A percentile compares a stretch with the other conserved stretches of the same genome.
These are phyloP conservation scores for Dipodomys spectabilis DNA, from an alignment of 2,113 vertebrate species.

Conservation along the genomic window DNA sequence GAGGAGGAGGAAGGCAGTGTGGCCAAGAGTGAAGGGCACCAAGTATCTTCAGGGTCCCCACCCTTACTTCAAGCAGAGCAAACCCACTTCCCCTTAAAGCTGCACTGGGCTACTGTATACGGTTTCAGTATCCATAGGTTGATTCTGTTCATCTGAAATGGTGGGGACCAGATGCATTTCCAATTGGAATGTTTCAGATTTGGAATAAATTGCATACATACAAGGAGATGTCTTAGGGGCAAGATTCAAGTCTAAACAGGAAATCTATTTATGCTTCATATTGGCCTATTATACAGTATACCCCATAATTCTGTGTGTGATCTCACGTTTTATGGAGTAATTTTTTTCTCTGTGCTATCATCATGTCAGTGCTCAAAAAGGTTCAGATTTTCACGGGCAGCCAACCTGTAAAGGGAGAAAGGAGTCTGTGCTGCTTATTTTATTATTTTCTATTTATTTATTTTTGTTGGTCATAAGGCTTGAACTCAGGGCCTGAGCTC, in stretches of 20 bases:
- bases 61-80: not conserved
- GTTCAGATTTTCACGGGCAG: too few relatives aligned
- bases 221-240: not conserved
- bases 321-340: not conserved
- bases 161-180: not conserved
- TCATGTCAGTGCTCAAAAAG: not conserved
- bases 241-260: not conserved
- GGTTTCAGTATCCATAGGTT: not conserved
- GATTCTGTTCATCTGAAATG: not conserved
- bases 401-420: not conserved
- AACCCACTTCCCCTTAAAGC: rapidly evolving
- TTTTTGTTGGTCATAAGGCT: too few relatives aligned
- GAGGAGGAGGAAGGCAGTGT: not conserved
- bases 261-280: not conserved
- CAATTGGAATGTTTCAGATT: not conserved
- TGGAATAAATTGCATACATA: not conserved
- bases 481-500: too few relatives aligned
- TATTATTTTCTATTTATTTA: too few relatives aligned
- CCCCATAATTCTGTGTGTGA: not conserved
- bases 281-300: not conserved
- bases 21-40: not conserved
- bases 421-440: too few relatives aligned
- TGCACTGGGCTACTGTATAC: rapidly evolving
- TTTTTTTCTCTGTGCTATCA: not conserved
- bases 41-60: not conserved